These are phyloP conservation scores for Plumapathes pennacea DNA, from an alignment of 92 coral and sea anemone species.

Conservation along the genomic window DNA sequence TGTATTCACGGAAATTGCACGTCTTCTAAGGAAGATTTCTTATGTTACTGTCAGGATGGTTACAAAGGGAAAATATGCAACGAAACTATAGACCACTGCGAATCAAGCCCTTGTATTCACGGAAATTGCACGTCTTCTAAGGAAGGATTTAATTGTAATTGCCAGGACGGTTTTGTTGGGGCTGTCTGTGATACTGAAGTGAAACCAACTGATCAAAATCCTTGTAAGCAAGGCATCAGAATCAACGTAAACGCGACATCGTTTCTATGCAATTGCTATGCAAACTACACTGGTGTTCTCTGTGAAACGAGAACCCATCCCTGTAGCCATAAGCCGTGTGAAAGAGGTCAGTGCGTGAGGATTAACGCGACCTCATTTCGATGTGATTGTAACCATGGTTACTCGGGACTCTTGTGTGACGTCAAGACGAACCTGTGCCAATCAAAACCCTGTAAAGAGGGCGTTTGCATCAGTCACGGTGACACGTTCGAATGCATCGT, in stretches of 20 bases:
- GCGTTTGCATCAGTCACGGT: slow-evolving; percentile 50
- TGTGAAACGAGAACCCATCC: slow-evolving; percentile 55
- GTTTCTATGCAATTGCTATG: slow-evolving; percentile 62
- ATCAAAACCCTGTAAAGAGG: slow-evolving; percentile 70
- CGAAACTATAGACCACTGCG: slow-evolving; percentile 24
- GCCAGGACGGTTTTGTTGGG: slow-evolving; percentile 54
- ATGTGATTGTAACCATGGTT: slow-evolving; percentile 66
- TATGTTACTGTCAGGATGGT: slow-evolving; percentile 60
- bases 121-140: slow-evolving; percentile 71
- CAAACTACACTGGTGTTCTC: slow-evolving; percentile 63
- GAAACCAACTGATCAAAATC: slow-evolving; percentile 37
- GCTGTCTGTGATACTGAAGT: slow-evolving; percentile 13
- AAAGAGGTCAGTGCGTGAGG: slow-evolving; percentile 58
- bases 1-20: slow-evolving; percentile 74
- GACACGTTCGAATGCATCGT: slow-evolving; percentile 65
- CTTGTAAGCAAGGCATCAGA: slow-evolving; percentile 68
- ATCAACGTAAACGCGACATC: slow-evolving; percentile 8
- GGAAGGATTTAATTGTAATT: slow-evolving; percentile 26
- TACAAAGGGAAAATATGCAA: slow-evolving; percentile 51
- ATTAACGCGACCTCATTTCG: slow-evolving; percentile 29
- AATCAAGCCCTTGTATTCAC: slow-evolving; percentile 65
- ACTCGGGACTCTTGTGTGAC: slow-evolving; percentile 69
- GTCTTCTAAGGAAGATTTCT: slow-evolving; percentile 31
- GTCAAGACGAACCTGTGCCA: slow-evolving; percentile 59
- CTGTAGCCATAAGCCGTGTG: slow-evolving; percentile 57